Evolutionary conservation across 1,140 invertebrate genomes (phyloP).

Genomic region (Probaryconus sp.): DNA sequence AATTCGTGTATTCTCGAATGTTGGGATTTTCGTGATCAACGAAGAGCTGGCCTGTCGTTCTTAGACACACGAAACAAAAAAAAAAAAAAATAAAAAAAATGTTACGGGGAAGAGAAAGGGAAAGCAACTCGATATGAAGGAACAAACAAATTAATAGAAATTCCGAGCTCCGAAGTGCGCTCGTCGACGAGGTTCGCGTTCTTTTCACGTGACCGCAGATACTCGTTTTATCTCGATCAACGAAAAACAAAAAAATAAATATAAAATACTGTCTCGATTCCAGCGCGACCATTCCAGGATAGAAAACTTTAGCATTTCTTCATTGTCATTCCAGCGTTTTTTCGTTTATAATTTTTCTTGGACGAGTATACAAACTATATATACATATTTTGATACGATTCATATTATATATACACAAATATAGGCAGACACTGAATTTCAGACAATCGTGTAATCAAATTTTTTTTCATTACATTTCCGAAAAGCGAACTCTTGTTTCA

Average conservation of each 20-base stretch:
- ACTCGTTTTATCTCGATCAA: slow-evolving; percentile 52
- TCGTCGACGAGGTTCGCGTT: slow-evolving; percentile 26
- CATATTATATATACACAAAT: slow-evolving; percentile 55
- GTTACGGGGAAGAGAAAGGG: background rate
- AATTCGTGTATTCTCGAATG: slow-evolving; percentile 77
- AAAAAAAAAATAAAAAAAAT: slow-evolving; percentile 41
- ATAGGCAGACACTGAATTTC: no score
- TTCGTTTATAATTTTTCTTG: slow-evolving; percentile 20
- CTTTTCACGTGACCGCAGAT: no score
- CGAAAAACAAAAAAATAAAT: no score
- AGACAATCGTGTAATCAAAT: slow-evolving; percentile 59
- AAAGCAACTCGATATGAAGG: slow-evolving; percentile 1
- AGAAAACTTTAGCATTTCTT: slow-evolving; percentile 16
- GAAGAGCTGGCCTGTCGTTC: slow-evolving; percentile 78
- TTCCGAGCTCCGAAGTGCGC: no score
- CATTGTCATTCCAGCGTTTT: slow-evolving; percentile 50
- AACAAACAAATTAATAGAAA: no score
- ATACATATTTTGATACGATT: slow-evolving; percentile 60
- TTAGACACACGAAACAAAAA: slow-evolving; percentile 64
- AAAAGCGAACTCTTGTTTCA: background rate
- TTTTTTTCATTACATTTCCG: slow-evolving; percentile 9
- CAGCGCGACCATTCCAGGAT: slow-evolving; percentile 47
- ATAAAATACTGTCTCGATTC: slow-evolving; percentile 56
- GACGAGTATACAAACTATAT: slow-evolving; percentile 19
- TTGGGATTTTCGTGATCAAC: slow-evolving; percentile 78